Evolutionary conservation across 1,140 invertebrate species (phyloP), one percentile per base, ranked within the genome.

Genomic region (Ceratoteleas bidentatus): DNA sequence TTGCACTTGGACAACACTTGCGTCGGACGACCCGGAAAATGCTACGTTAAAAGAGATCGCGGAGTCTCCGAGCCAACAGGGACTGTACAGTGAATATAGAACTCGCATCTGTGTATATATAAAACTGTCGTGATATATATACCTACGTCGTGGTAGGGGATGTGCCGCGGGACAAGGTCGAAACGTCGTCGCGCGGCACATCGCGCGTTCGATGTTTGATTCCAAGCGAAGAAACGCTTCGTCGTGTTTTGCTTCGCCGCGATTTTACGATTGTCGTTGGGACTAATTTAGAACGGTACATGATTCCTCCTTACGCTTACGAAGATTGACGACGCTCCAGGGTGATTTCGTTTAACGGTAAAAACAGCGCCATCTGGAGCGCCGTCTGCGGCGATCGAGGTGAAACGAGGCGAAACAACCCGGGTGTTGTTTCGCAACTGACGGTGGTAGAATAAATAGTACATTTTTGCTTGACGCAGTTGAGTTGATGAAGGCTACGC

Each of bases 161-260:
- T 73, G 54, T 56, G 68, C 62, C 69, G 62, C 33, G 16, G 2
- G 43, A 68, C 57, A 13, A 81, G 57, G 83, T 10, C 45, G 24
- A 32, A 3, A 47, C 85, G 15, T 88, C 80, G 61, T 85, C 82
- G 47, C 65, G 65, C 24, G 49, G 86, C 85, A 86, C 77, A 87
- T 85, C 74, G 60, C 66, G 57, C 68, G 58, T 88, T 89, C 86
- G 85, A 88, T 88, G 86, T 90, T 88, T 86, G 84, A 86, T 87
- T 89, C 79, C 79, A 76, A 76, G 79, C 72, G 79, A 82, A 70
- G 79, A 77, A 77, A 82, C 32, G 15, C 52, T 70, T 62, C 50
- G 38, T 77, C 36, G 43, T 73, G 56, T 7, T 77, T 77, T 82
- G 45, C 69, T 77, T 77, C 74, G 80, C 80, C 74, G 69, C 69